phyloP scores from a whole-genome alignment of 2,797 vertebrate genomes.

The Muraenolepis orangiensis region DNA sequence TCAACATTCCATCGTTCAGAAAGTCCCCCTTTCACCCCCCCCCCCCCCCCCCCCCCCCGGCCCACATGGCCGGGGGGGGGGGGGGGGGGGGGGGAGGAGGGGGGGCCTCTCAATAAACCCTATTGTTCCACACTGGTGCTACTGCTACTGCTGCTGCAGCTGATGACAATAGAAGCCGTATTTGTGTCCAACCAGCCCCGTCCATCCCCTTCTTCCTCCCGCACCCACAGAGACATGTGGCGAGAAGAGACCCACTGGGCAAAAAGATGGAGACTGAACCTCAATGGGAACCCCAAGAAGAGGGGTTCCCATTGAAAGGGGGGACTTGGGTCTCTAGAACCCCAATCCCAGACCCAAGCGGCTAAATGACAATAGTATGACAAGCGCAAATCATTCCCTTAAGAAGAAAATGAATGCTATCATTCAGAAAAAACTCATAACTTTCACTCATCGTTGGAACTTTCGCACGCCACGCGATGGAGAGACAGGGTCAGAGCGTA shows the following conservation, averaged over 20 bases:
- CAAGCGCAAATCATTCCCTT: slow-evolving; percentile 9
- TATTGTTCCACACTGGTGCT: slow-evolving; percentile 50
- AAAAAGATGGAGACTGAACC: slow-evolving; percentile 49
- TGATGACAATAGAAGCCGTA: slow-evolving; percentile 55
- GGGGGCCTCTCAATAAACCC: slow-evolving; percentile 52
- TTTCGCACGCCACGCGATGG: slow-evolving; percentile 56
- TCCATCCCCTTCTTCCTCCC: slow-evolving; percentile 48
- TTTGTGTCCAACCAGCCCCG: slow-evolving; percentile 47
- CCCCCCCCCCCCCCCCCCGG: slow-evolving; percentile 45
- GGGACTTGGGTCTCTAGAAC: background rate
- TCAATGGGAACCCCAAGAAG: slow-evolving; percentile 53
- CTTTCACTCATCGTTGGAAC: slow-evolving; percentile 56
- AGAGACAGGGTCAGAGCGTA: slow-evolving; percentile 53
- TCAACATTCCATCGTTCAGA: slow-evolving; percentile 46
- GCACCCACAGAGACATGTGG: slow-evolving; percentile 36
- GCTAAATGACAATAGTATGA: background rate
- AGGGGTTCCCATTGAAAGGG: no score
- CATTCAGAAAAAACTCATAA: slow-evolving; percentile 59
- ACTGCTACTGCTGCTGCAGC: slow-evolving; percentile 39
- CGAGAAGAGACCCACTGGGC: slow-evolving; percentile 51
- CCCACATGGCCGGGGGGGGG: no score
- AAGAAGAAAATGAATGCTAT: slow-evolving; percentile 47
- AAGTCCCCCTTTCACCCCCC: slow-evolving; percentile 49
- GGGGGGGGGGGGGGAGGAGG: no score
- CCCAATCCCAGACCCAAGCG: slow-evolving; percentile 20